Evolutionary conservation across 2,888 invertebrate species (phyloP).

Genomic region (Formica aserva): DNA sequence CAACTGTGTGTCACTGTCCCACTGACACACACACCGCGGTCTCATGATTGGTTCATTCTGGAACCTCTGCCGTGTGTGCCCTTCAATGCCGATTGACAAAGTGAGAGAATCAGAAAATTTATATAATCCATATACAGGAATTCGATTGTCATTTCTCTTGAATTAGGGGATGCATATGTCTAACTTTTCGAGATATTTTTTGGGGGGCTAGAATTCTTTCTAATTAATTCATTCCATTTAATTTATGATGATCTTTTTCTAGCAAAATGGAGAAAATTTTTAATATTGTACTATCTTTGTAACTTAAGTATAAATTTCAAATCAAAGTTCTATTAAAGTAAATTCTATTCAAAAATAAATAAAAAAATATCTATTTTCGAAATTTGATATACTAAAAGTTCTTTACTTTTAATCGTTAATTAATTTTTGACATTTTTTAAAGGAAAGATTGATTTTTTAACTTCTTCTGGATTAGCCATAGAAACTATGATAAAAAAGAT

Average conservation of each 20-base stretch:
- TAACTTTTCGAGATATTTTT: too few relatives aligned
- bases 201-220: background rate
- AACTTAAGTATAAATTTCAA: background rate
- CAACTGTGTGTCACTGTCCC: slow-evolving; percentile 80
- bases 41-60: slow-evolving; percentile 98
- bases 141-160: background rate
- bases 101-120: slow-evolving; percentile 87
- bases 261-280: background rate
- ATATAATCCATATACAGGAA: background rate
- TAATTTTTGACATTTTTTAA: slow-evolving; percentile 6
- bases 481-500: background rate
- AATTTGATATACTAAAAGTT: background rate
- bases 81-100: slow-evolving; percentile 98
- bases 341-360: slow-evolving; percentile 3
- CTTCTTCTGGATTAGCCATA: background rate
- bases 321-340: background rate
- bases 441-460: background rate
- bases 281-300: background rate
- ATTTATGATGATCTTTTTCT: background rate
- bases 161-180: background rate
- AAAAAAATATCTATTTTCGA: background rate
- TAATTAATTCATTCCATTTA: background rate
- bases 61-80: slow-evolving; percentile 98
- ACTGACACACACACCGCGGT: slow-evolving; percentile 85
- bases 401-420: slow-evolving; percentile 13